Evolutionary conservation across 2,888 invertebrate species (phyloP), one percentile per base, ranked within the genome.

Genomic region (Amiota minor): DNA sequence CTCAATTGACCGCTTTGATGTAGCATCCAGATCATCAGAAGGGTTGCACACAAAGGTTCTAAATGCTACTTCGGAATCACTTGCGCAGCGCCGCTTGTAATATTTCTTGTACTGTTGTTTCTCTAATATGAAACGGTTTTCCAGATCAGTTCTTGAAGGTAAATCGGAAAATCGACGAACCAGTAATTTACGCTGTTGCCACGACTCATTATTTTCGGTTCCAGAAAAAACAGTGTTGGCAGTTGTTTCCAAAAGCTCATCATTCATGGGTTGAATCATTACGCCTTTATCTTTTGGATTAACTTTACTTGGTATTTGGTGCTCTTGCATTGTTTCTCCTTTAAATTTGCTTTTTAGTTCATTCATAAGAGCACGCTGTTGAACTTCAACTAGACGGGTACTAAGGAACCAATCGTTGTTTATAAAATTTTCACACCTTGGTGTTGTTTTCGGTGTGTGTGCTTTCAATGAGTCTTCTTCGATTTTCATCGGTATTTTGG

Each of bases 51-150:
- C 73, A 70, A 74, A 69, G 46, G 71, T 71, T 74, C 75, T 80
- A 74, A 88, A 88, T 88, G 88, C 83, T 80, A 88, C 88, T 82
- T 88, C 88, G 88, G 88, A 88, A 88, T 88, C 88, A 88, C 88
- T 88, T 88, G 88, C 87, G 86, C 87, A 84, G 86, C 88, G 88
- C 88, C 87, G 88, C 88, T 87, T 88, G 82, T 83, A 81, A 78
- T 86, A 81, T 84, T 84, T 88, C 80, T 83, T 85, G 77, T 81
- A 86, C 74, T 88, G 79, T 84, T 88, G 84, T 80, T 82, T 86
- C 79, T 88, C 88, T 77, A 88, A 81, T 77, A 86, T 81, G 79
- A 88, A 78, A 75, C 88, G 88, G 81, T 88, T 88, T 80, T 88
- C 88, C 83, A 88, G 87, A 86, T 88, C 88, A 72, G 88, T 82